These are phyloP conservation scores for Hydrochoerus hydrochaeris DNA, from an alignment of 2,113 vertebrate genomes.

Conservation along the genomic window DNA sequence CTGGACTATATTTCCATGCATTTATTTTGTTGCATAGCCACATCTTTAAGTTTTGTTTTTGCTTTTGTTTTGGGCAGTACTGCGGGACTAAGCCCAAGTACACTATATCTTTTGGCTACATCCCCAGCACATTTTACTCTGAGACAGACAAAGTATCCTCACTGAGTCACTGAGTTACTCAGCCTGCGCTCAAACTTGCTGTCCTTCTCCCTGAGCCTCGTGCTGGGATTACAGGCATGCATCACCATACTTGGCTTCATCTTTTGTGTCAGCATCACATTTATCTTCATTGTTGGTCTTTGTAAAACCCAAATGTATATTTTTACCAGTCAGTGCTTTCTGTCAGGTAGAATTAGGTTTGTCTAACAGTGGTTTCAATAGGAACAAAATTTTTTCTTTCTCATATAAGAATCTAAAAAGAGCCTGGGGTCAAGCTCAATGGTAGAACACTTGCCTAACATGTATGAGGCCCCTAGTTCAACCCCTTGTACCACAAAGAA, in stretches of 20 bases:
- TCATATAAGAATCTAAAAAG: neutral
- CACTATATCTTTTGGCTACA: neutral
- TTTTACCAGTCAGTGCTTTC: neutral
- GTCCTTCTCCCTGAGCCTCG: neutral
- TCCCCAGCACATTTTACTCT: neutral
- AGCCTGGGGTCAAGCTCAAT: neutral
- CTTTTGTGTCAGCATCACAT: conserved; percentile 34
- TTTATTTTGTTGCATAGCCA: conserved; percentile 56
- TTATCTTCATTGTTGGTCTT: conserved; percentile 6
- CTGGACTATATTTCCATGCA: conserved; percentile 3
- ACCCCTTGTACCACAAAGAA: neutral
- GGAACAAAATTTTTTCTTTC: conserved; percentile 19
- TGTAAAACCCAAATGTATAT: conserved; percentile 11
- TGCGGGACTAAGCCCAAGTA: neutral
- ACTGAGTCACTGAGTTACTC: neutral
- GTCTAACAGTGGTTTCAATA: conserved; percentile 35
- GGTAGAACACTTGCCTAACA: neutral
- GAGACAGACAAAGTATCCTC: neutral
- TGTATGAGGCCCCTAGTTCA: neutral
- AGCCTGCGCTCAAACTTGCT: neutral
- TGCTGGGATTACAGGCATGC: neutral
- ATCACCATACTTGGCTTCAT: neutral
- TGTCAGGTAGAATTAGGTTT: conserved; percentile 18
- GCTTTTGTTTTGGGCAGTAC: neutral
- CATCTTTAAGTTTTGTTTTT: conserved; percentile 19